Percentiles rank a stretch among this genome's conserved stretches.
Conservation (phyloP, 1,140 invertebrate species). For the Bombyx mandarina region DNA sequence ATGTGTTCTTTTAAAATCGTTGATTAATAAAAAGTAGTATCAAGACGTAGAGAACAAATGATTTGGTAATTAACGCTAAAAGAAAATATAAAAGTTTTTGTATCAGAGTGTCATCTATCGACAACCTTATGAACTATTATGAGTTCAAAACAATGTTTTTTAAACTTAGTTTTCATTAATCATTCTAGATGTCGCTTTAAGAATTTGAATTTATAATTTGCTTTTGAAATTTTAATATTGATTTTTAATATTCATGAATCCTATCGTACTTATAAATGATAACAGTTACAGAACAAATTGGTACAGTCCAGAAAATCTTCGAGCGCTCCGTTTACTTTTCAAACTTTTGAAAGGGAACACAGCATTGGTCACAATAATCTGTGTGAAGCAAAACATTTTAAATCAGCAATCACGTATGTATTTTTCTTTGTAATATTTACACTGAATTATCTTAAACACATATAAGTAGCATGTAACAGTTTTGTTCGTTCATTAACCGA, state of each 20-base stretch:
- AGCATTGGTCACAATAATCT: conserved; percentile 39
- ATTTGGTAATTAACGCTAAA: too few species aligned
- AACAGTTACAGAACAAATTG: conserved; percentile 26
- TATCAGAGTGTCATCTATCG: neutral
- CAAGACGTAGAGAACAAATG: too few species aligned
- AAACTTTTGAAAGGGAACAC: conserved; percentile 32
- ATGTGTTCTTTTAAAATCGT: too few species aligned
- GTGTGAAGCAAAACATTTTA: conserved; percentile 30
- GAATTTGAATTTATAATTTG: neutral
- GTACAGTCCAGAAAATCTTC: conserved; percentile 11
- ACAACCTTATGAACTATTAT: neutral
- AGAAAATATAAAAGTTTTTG: too few species aligned
- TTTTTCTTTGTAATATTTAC: neutral
- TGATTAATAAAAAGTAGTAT: too few species aligned
- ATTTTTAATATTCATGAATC: neutral
- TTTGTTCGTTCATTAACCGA: too few species aligned
- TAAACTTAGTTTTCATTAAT: neutral
- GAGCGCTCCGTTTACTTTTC: conserved; percentile 26
- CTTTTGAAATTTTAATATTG: neutral
- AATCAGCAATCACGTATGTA: conserved; percentile 26
- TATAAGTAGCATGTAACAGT: too few species aligned
- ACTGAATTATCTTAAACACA: too few species aligned
- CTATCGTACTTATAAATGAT: neutral
- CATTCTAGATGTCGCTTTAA: neutral
- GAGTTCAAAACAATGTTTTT: neutral